Evolutionary conservation across 2,888 invertebrate genomes (phyloP), one percentile per base, ranked within the genome.

Genomic region (Listrodromus nycthemerus): DNA sequence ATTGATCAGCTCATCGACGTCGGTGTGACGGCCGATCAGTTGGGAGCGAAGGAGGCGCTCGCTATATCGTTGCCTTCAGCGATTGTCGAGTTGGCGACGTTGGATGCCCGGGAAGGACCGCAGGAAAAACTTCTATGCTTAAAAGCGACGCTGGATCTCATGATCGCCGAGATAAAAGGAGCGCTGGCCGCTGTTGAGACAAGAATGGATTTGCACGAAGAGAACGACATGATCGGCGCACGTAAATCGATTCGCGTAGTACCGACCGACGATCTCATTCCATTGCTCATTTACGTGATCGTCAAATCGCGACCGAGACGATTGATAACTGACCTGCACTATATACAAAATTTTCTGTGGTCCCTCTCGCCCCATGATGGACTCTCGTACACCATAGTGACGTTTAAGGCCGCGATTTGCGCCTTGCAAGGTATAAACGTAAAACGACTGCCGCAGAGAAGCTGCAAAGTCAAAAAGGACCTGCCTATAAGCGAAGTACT

Each of bases 141-240:
- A 6, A 93, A 92, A 74, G 90, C 92, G 10, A 92, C 94, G 0
- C 91, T 94, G 79, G 94, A 94, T 85, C 88, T 94, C n/a, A 91
- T 94, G 74, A 92, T 93, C 75, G 94, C 94, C 7, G 94, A 94
- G 88, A 87, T 94, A 13, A 94, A 94, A 89, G 91, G 92, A 19
- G 94, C 93, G 2, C 88, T 94, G 24, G 93, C 94, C 19, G 93
- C 93, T 50, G 89, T 93, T 8, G 87, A 91, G 71, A 88, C 88
- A 19, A 84, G 81, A 70, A 84, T 80, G 63, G 88, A 87, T 45
- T 45, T 67, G 7, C 66, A 76, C 37, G 82, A 76, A 13, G 86
- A 85, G 5, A 78, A 80, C 52, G 83, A 85, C 45, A 52, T 85
- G 48, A 81, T 87, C 16, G 86, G 82, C 7, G 86, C 85, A 2